phyloP scores from a whole-genome alignment of 2,888 invertebrate genomes.

The Aporophyla nigra region DNA sequence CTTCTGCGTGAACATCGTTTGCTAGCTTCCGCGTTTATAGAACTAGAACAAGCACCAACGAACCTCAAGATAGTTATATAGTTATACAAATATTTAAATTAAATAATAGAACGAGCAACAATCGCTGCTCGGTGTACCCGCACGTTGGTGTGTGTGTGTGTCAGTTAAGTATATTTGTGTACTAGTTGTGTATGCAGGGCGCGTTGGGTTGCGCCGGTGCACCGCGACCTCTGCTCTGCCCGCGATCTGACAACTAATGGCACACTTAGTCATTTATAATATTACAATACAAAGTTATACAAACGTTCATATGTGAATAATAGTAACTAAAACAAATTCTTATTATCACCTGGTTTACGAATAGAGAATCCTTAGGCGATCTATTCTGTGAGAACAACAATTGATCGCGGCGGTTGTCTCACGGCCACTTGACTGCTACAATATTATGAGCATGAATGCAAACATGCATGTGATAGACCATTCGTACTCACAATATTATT shows the following conservation, averaged over 20 bases:
- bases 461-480: no score
- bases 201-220: conserved; percentile 37
- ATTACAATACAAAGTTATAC: not conserved
- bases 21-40: conserved; percentile 3
- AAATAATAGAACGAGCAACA: conserved; percentile 4
- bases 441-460: no score
- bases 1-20: not conserved
- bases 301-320: conserved; percentile 11
- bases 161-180: conserved; percentile 14
- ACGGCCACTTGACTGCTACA: not conserved
- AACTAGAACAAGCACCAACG: not conserved
- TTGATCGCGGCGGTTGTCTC: conserved; percentile 13
- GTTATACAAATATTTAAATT: not conserved
- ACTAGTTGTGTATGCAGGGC: conserved; percentile 60
- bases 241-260: conserved; percentile 39
- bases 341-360: not conserved
- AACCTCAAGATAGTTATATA: not conserved
- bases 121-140: conserved; percentile 50
- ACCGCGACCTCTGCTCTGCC: conserved; percentile 49
- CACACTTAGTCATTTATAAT: conserved; percentile 8
- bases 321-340: not conserved
- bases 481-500: not conserved
- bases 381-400: conserved; percentile 25
- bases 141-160: conserved; percentile 29
- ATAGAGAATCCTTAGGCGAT: conserved; percentile 21